Base-by-base conservation (phyloP, 2,113 vertebrate genomes). In the Connochaetes taurinus region DNA sequence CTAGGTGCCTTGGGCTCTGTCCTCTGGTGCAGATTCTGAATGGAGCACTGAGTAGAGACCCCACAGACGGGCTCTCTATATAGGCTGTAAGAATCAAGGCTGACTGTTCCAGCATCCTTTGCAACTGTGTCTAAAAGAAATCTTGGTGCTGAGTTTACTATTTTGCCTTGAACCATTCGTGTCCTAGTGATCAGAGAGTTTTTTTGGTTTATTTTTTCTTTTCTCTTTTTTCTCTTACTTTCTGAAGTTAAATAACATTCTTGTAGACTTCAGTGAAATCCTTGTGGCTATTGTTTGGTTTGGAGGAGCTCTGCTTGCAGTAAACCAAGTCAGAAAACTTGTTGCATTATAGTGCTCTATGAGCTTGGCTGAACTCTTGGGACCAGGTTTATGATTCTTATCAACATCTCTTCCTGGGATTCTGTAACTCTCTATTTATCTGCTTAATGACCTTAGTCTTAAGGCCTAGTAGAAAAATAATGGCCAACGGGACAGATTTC, bases 31-130 rank as follows among this genome's bases (percentile, higher is more conserved):
- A 43, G n/a, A 76, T 40, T 74, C 27, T 23, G 45, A 86, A 64
- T 29, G 52, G 40, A 31, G 1, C 40, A 27, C 4, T 53, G 3
- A 31, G 17, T 21, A 21, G 9, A 11, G 10, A 55, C 6, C 29
- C 19, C 1, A 2, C 14, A 50, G 17, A 3, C 1, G 0, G 16
- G 6, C 27, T 50, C 7, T 40, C 31, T 15, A 2, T 16, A 29
- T 1, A 21, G 33, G 8, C 7, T 53, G 0, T 47, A 57, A 40
- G 7, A 57, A 74, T 62, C n/a, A 58, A 62, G 9, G 36, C 27
- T 86, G 53, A 2, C 10, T 64, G 4, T 90, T 31, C 6, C 19
- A 60, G 55, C 13, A 43, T 80, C 7, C 6, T 92, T 57, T 43
- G 16, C 45, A 47, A 43, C 55, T 60, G 3, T 9, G 15, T 52